Evolutionary conservation across 2,113 vertebrate species (phyloP).

Genomic region (Pseudolaguvia tuberculata): DNA sequence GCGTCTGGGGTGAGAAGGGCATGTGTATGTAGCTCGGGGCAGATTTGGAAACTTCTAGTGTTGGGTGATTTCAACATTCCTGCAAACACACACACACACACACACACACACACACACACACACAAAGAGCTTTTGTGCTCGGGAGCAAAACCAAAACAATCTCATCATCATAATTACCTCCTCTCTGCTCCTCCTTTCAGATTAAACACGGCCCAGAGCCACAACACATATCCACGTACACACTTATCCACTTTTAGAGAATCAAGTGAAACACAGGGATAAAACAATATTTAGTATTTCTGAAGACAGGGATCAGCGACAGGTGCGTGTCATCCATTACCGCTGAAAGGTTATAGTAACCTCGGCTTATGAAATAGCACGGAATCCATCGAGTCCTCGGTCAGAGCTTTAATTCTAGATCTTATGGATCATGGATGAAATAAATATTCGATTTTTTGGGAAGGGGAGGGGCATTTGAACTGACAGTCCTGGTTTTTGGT

Average conservation of each 20-base stretch:
- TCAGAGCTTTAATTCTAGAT: background rate
- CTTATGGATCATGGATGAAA: too few relatives aligned
- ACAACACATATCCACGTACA: constrained; percentile 38
- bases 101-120: constrained; percentile 14
- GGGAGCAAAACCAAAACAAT: constrained; percentile 43
- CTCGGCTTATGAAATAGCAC: background rate
- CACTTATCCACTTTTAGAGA: constrained; percentile 36
- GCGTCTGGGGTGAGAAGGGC: constrained; percentile 43
- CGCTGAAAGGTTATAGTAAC: constrained; percentile 12
- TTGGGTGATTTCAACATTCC: constrained; percentile 9
- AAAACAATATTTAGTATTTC: background rate
- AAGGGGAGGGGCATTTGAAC: constrained; percentile 33
- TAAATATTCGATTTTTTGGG: constrained; percentile 6
- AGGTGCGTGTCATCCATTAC: constrained; percentile 18
- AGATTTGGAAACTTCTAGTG: constrained; percentile 12
- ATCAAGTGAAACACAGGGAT: background rate
- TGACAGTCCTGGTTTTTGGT: constrained; percentile 53
- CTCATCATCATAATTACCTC: constrained; percentile 51
- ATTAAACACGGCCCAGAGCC: constrained; percentile 33
- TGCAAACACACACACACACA: background rate
- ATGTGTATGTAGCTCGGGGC: constrained; percentile 31
- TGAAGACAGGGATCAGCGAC: background rate
- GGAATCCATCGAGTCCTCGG: background rate
- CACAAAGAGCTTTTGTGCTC: constrained; percentile 52
- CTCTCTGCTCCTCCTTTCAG: constrained; percentile 34